Percentiles rank a stretch among this genome's conserved stretches.
phyloP scores from a whole-genome alignment of 2,797 vertebrate genomes.

The Leptatherina wallacei region DNA sequence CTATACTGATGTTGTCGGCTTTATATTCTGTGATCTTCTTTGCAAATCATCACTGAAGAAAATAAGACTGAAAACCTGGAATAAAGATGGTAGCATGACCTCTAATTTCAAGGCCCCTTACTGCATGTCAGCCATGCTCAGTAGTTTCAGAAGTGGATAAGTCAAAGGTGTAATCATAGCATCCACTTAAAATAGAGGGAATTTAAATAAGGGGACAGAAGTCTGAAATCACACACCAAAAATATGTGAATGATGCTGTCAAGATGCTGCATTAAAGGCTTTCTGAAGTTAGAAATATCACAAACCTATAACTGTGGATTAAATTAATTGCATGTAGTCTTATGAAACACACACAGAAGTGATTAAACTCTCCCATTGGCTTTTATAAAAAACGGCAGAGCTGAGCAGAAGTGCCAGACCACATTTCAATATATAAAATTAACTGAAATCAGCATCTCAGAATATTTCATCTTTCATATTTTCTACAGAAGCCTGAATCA shows the following conservation, averaged over 20 bases:
- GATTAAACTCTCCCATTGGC: background rate
- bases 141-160: background rate
- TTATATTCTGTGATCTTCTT: conserved; percentile 15
- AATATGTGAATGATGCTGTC: background rate
- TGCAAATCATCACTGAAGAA: background rate
- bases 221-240: background rate
- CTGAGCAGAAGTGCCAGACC: conserved; percentile 13
- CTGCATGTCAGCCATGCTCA: background rate
- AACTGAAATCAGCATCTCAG: conserved; percentile 28
- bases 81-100: conserved; percentile 8
- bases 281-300: conserved; percentile 17
- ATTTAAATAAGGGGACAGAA: background rate
- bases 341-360: conserved; percentile 7
- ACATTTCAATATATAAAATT: conserved; percentile 22
- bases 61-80: background rate
- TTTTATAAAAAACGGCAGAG: conserved; percentile 11
- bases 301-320: conserved; percentile 13
- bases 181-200: no score
- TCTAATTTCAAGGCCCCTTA: conserved; percentile 1
- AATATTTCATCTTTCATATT: conserved; percentile 27
- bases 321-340: conserved; percentile 16
- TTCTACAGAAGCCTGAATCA: conserved; percentile 17
- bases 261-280: conserved; percentile 9
- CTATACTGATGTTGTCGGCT: no score
- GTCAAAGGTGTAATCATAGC: background rate